Percentiles rank a stretch among this genome's conserved stretches.
Conservation (phyloP, 2,113 vertebrate species). For the Trichomycterus rosablanca region DNA sequence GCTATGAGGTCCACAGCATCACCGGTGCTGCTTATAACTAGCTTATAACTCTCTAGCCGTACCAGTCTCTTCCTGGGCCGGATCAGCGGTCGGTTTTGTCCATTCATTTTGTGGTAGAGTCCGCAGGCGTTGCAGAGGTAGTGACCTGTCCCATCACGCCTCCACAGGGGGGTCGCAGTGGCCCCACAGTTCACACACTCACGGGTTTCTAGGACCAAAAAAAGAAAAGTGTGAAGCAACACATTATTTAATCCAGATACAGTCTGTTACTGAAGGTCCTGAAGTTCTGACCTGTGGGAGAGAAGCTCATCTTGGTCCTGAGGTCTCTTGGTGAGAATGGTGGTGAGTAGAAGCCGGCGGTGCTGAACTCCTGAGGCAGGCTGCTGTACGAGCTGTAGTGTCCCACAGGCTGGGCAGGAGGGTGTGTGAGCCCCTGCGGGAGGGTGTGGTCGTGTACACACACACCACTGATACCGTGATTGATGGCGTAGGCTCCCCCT, state of each 20-base stretch:
- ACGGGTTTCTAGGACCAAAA: slow-evolving; percentile 61
- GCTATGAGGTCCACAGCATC: no score
- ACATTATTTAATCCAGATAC: background rate
- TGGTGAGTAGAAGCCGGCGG: slow-evolving; percentile 45
- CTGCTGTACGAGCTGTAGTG: slow-evolving; percentile 38
- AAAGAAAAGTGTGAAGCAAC: background rate
- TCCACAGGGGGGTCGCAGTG: slow-evolving; percentile 75
- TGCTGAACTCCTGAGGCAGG: slow-evolving; percentile 49
- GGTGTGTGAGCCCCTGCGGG: background rate
- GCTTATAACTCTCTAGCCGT: slow-evolving; percentile 14
- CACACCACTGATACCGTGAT: slow-evolving; percentile 30
- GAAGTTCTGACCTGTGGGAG: slow-evolving; percentile 40
- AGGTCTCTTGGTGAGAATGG: slow-evolving; percentile 32
- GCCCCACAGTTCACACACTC: slow-evolving; percentile 78
- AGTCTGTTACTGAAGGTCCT: no score
- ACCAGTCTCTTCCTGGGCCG: slow-evolving; percentile 77
- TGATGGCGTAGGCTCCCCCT: slow-evolving; percentile 8
- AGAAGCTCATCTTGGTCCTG: slow-evolving; percentile 43
- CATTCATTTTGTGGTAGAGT: slow-evolving; percentile 75
- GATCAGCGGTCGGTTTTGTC: slow-evolving; percentile 77
- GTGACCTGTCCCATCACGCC: slow-evolving; percentile 70
- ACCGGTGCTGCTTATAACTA: no score
- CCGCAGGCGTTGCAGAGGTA: slow-evolving; percentile 80
- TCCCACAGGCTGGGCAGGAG: background rate
- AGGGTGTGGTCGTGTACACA: slow-evolving; percentile 6